Base-by-base conservation (phyloP, 2,888 invertebrate species). In the Kuschelorhynchus macadamiae region DNA sequence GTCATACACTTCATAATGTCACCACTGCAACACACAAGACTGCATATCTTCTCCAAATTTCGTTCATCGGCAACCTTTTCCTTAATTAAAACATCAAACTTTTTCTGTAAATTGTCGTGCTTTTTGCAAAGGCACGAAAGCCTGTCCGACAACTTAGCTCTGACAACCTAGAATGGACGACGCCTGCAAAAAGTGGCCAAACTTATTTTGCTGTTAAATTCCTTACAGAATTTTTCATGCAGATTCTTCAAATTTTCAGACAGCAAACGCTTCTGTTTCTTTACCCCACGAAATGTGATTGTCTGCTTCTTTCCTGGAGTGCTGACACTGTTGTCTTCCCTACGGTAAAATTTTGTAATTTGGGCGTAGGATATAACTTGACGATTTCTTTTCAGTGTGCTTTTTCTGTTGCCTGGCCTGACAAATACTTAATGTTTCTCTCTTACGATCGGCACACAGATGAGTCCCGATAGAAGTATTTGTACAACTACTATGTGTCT, bases 201-300 rank as follows among this genome's bases (percentile, higher is more conserved):
- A 16, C 12, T 14, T 7, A 42, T 8, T 42, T 42, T 12, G 16
- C 16, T 16, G 12, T 42, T 42, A 14, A 12, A 14, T 42, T 42
- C 42, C 16, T 14, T 42, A 42, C 42, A 42, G 16, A 12, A 42
- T 18, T 44, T 44, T 44, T 44, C 11, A 18, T 44, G 18, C 18
- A 44, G 44, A 18, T 44, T 11, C 20, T 18, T 44, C 20, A 44
- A 44, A 16, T 18, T 44, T 18, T 16, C 44, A 3, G 44, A 44
- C n/a, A 44, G 20, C 11, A 44, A 16, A 44, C 44, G 18, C 20
- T 44, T 44, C 18, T 18, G 44, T 18, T 44, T 44, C 18, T 44
- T 44, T n/a, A 44, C 25, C 17, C 44, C 44, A 18, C 44, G 44
- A 44, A 44, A 44, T 18, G 44, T 44, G 18, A 44, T 44, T 11